Base-by-base conservation (phyloP, 1,140 invertebrate species). In the Campoletis sonorensis region DNA sequence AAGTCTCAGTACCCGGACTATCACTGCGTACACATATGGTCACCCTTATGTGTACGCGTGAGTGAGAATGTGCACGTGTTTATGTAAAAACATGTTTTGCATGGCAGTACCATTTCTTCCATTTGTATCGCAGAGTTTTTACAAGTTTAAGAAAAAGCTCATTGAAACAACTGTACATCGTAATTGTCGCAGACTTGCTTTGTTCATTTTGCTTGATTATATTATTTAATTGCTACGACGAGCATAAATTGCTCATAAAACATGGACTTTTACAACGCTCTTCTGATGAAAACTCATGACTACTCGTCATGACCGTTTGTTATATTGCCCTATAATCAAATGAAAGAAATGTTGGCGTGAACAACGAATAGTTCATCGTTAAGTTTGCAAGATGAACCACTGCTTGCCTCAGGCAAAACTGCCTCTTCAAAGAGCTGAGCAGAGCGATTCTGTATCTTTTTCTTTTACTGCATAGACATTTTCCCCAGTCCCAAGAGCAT, bases 1-100 rank as follows among this genome's bases (percentile, higher is more conserved):
- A 54, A 54, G 51, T 61, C 61, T 54, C 45, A 76, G 21, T 54
- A 64, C 27, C n/a, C n/a, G 67, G 68, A 81, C 51, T 81, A 79
- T 83, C 75, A 75, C 67, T 83, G 79, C 70, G 79, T 45, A 67
- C 23, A 71, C 37, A n/a, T n/a, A n/a, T n/a, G n/a, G n/a, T n/a
- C n/a, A n/a, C n/a, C n/a, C n/a, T n/a, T n/a, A n/a, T n/a, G n/a
- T n/a, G n/a, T 37, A 37, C 10, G 37, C 4, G 37, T 37, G 4
- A 37, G 37, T 37, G 37, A 4, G 10, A 37, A 37, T n/a, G n/a
- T n/a, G n/a, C n/a, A n/a, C n/a, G n/a, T n/a, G n/a, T n/a, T n/a
- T n/a, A n/a, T n/a, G n/a, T n/a, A n/a, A 11, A 45, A 8, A 45
- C 7, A 45, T 45, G 1, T 45, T 45, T 45, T 45, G 30, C 40